Evolutionary conservation across 2,888 invertebrate genomes (phyloP), one percentile per base, ranked within the genome.

Genomic region (Ethmia dodecea): DNA sequence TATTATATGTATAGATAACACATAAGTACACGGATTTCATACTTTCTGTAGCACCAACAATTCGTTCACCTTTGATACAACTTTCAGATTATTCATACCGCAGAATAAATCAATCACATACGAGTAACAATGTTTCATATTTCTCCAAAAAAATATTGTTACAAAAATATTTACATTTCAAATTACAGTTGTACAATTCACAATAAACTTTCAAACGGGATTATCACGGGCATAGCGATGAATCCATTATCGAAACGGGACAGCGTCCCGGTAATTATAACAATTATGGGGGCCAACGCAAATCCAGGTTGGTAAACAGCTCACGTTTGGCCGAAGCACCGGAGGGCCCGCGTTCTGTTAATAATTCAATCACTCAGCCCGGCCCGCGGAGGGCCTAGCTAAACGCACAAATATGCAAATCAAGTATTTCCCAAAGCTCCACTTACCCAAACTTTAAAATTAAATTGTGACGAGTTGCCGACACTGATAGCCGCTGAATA

Each of bases 341-440:
- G 49, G 53, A 57, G 66, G 64, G 65, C 58, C 62, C 47, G 49
- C 70, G 62, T 59, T 61, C 71, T 63, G 69, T 73, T 69, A 77
- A 80, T 80, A 80, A 81, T 81, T 78, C 75, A 80, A 80, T 80
- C 74, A 78, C 64, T 72, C 72, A 55, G 49, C 45, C 52, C 43
- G 47, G 47, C 59, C 67, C 29, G 41, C 42, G 56, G 53, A 58
- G 45, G 38, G 26, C 42, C 50, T 42, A 46, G 61, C 63, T 63
- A 22, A 71, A 73, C 74, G 71, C 67, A 72, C 73, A 74, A 70
- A 72, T 78, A 79, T 78, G 79, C 65, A 69, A 77, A 79, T 78
- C 58, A 45, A 40, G 43, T 35, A 33, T 36, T 43, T 45, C 53
- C 56, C 60, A 50, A 45, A 47, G 48, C 53, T 52, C 56, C 59